Base-by-base conservation (phyloP, 2,113 vertebrate genomes). In the Pleuronectes platessa region DNA sequence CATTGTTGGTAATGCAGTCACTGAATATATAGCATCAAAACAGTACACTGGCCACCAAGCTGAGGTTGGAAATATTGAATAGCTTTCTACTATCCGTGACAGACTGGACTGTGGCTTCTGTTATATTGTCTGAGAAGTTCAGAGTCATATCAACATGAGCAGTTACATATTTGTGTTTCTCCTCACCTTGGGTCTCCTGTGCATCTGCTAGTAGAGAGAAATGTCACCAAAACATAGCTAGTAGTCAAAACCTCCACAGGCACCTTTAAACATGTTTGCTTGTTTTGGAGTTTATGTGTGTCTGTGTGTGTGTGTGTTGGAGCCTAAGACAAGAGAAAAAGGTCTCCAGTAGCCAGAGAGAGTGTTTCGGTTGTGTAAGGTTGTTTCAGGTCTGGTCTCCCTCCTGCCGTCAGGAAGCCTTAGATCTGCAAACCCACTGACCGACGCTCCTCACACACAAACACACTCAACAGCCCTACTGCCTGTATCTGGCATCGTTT, bases 291-390 rank as follows among this genome's bases (percentile, higher is more conserved):
- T 78, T 45, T 68, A 15, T 51, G 49, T 20, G 17, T 27, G 26
- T n/a, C n/a, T 37, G 55, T 61, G 45, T 51, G 37, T 56, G 15
- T 66, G 45, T 73, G 42, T 63, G 37, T 83, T 49, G 5, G 61
- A 74, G 67, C 66, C 18, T 14, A 53, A 53, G 2, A n/a, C 51
- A 53, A 10, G 51, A n/a, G 65, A 55, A 6, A 61, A 90, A 88
- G 78, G 76, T 79, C 76, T 84, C 53, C 74, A 42, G 59, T 20
- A 54, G 56, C 68, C 76, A 45, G 51, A 76, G 75, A 76, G 64
- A 35, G 5, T 64, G 60, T 69, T 55, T 37, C 56, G 87, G 84
- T 65, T 74, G 81, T 63, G 83, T 89, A 75, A 68, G 71, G 40
- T 71, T 83, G 61, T 69, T 74, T 79, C 68, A 71, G 58, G 42